phyloP scores from a whole-genome alignment of 1,140 invertebrate species.

The Apis florea region DNA sequence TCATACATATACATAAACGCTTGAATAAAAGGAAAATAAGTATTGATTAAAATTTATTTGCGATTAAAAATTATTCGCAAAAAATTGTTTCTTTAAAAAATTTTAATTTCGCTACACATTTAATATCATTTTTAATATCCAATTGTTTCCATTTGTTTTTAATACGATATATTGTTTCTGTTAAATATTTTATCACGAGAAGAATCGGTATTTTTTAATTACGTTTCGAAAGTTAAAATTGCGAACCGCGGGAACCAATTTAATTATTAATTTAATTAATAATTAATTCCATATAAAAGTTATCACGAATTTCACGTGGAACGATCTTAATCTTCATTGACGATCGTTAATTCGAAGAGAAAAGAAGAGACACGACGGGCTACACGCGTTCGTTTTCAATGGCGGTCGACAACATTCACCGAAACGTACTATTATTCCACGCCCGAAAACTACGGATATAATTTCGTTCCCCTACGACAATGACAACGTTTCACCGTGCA shows the following conservation, averaged over 20 bases:
- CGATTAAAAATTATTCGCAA: too few species aligned
- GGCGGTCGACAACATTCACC: not conserved
- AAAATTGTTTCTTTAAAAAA: too few species aligned
- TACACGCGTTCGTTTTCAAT: not conserved
- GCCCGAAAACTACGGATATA: not conserved
- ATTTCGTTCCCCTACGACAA: constrained; percentile 7
- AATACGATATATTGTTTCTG: too few species aligned
- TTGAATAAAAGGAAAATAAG: too few species aligned
- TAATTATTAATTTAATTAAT: not conserved
- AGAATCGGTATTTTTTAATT: not conserved
- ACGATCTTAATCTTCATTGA: not conserved
- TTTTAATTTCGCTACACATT: too few species aligned
- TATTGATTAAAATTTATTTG: too few species aligned
- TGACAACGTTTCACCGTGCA: constrained; percentile 1
- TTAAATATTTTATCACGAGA: too few species aligned
- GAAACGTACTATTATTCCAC: not conserved
- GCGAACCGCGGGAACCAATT: not conserved
- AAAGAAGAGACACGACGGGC: not conserved
- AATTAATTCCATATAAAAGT: not conserved
- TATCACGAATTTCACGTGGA: not conserved
- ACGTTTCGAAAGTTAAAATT: not conserved
- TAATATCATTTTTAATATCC: too few species aligned
- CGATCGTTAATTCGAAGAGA: not conserved
- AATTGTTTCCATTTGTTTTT: too few species aligned
- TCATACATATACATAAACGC: too few species aligned